Conservation (phyloP, 1,140 invertebrate species). For the Elymnias hypermnestra region DNA sequence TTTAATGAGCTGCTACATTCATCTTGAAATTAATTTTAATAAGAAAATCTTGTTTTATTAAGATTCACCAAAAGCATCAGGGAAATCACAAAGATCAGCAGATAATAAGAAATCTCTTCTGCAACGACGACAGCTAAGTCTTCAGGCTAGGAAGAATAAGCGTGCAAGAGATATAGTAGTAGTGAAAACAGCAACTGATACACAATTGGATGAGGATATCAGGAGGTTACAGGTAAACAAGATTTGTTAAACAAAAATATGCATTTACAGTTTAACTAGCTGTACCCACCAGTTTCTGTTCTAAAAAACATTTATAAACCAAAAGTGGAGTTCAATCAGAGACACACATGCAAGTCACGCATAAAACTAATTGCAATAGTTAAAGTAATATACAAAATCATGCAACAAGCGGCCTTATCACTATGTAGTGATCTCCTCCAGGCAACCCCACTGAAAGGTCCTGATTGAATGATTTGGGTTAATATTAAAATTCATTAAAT, state of each 20-base stretch:
- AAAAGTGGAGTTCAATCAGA: no score
- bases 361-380: no score
- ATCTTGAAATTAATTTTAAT: no score
- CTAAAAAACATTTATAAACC: background rate
- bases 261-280: constrained; percentile 23
- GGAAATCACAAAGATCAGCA: constrained; percentile 64
- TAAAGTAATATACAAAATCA: no score
- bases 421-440: no score
- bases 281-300: background rate
- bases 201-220: constrained; percentile 88
- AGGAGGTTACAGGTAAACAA: constrained; percentile 81
- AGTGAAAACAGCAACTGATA: constrained; percentile 84
- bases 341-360: no score
- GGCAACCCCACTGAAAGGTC: no score
- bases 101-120: constrained; percentile 41
- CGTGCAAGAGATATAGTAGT: constrained; percentile 86
- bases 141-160: constrained; percentile 39
- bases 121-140: constrained; percentile 41
- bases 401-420: no score
- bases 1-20: no score
- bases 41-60: constrained; percentile 2
- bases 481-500: no score
- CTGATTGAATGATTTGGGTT: no score
- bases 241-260: background rate
- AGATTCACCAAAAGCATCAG: constrained; percentile 85